Conservation (phyloP, 2,797 vertebrate species). For the Sebastes alutus region DNA sequence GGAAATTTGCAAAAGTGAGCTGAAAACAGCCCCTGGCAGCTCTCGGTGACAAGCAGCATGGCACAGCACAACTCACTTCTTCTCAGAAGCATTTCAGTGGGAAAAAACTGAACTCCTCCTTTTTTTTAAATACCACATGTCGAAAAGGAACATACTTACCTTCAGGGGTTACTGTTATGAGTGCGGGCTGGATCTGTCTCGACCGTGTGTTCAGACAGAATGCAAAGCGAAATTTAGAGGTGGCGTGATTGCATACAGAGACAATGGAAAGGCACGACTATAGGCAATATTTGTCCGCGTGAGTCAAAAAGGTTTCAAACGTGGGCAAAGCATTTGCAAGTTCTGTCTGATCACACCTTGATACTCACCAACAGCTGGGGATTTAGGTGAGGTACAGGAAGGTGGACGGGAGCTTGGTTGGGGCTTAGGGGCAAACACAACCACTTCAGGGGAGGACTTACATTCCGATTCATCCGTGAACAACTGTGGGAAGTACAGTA, state of each 20-base stretch:
- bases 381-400: no score
- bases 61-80: neutral
- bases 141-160: neutral
- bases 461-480: no score
- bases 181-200: neutral
- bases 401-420: neutral
- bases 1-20: neutral
- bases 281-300: neutral
- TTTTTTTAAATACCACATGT: neutral
- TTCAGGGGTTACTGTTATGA: neutral
- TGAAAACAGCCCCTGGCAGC: neutral
- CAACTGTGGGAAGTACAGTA: no score
- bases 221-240: neutral
- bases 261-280: neutral
- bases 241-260: no score
- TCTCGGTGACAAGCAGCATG: neutral
- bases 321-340: neutral
- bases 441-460: no score
- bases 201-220: no score
- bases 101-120: neutral
- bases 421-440: neutral
- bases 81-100: neutral
- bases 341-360: neutral
- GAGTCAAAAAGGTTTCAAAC: neutral
- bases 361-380: neutral